Base-by-base conservation (phyloP, 2,113 vertebrate genomes). In the Glaucidium brasilianum region DNA sequence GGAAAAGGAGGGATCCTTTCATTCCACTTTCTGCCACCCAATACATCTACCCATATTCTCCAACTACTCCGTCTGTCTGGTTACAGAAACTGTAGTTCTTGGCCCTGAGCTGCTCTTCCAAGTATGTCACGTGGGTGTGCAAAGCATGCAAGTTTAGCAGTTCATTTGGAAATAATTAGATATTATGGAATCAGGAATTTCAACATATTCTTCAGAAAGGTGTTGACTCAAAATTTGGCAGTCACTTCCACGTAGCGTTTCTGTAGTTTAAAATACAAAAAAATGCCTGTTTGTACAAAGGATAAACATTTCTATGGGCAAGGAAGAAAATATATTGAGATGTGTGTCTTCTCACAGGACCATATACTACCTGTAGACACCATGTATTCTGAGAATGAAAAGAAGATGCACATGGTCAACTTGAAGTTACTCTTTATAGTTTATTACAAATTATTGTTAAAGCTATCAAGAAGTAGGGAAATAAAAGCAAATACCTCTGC, bases 41-140 rank as follows among this genome's bases (percentile, higher is more conserved):
- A 1, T 84, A 34, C 6, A 29, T 80, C 9, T 58, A 10, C 23
- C 37, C 26, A 14, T 67, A 58, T 15, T 37, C 4, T 68, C 13
- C 26, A 82, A 29, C n/a, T 50, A 15, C 16, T 6, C 18, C 1
- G 11, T 62, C 30, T 84, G 21, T 55, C 22, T 77, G 50, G 18
- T 73, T 80, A 39, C 50, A 87, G 39, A 80, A 81, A 53, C 25
- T 67, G 10, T 52, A 30, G 17, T 84, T 16, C 15, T 50, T 71
- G 14, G 15, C 32, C 30, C 19, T 59, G 37, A 71, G 20, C 29
- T 66, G 4, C 39, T 60, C 52, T 72, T 82, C 35, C 45, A 64
- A 4, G 25, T 50, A 12, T 6, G 2, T 75, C 52, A 74, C 2
- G 3, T 0, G 0, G 8, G 6, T 85, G n/a, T 92, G 74, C 47